Evolutionary conservation across 1,140 invertebrate genomes (phyloP).

Genomic region (Octopus sinensis): DNA sequence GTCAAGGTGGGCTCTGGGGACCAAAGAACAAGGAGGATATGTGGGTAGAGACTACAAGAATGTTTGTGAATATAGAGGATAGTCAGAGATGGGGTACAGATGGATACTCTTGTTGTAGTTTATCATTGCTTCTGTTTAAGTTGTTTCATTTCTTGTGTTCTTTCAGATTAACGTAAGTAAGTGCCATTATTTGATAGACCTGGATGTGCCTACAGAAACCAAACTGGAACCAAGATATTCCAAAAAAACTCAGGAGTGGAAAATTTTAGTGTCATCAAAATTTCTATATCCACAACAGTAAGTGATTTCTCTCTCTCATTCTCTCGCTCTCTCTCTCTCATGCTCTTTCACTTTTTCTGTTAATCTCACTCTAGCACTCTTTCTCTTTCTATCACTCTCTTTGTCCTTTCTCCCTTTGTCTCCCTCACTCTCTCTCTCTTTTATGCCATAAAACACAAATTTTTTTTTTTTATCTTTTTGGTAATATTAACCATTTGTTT

Average conservation of each 20-base stretch:
- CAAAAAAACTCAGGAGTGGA: conserved; percentile 70
- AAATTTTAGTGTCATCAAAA: conserved; percentile 68
- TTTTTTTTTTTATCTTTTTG: not conserved
- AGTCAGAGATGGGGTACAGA: no score
- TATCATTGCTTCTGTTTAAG: conserved; percentile 14
- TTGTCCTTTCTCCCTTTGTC: not conserved
- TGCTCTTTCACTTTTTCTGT: not conserved
- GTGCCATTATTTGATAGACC: conserved; percentile 71
- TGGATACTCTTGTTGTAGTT: not conserved
- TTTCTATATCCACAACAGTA: conserved; percentile 76
- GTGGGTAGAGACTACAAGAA: no score
- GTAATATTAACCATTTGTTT: conserved; percentile 10
- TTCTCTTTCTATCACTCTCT: not conserved
- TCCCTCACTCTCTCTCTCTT: not conserved
- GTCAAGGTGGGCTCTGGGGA: no score
- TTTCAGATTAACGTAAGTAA: conserved; percentile 64
- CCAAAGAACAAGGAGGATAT: no score
- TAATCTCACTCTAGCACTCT: not conserved
- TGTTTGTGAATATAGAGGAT: no score
- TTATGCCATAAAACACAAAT: not conserved
- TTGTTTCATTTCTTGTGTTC: conserved; percentile 43
- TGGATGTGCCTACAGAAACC: conserved; percentile 72
- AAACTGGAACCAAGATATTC: conserved; percentile 79
- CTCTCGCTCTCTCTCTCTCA: not conserved
- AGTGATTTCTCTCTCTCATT: conserved; percentile 20